Evolutionary conservation across 2,888 invertebrate species (phyloP).

Genomic region (Machimus rusticus): DNA sequence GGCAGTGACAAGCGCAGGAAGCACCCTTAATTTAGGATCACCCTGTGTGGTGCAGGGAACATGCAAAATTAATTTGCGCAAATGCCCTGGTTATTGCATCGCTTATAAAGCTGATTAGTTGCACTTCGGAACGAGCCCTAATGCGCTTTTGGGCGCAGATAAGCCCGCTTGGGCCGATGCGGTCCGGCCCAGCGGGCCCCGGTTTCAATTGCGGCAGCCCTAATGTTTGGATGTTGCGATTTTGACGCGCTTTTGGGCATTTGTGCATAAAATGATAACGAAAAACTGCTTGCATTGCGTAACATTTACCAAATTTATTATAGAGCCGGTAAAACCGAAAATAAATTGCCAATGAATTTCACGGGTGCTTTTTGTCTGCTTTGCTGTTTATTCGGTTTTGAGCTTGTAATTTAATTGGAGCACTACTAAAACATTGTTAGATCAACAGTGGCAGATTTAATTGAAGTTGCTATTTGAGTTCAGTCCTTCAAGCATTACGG

Average conservation of each 20-base stretch:
- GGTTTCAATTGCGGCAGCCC: background rate
- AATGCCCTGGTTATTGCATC: background rate
- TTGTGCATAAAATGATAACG: background rate
- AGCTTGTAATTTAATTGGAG: background rate
- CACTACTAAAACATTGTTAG: background rate
- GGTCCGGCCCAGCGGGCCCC: background rate
- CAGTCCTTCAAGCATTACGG: background rate
- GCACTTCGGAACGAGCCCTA: background rate
- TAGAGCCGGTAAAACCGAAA: background rate
- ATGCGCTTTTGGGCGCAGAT: background rate
- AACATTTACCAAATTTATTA: background rate
- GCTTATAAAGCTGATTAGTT: background rate
- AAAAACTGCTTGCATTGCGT: background rate
- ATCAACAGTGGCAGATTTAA: background rate
- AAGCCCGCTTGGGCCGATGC: background rate
- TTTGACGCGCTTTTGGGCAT: background rate
- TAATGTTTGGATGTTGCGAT: background rate
- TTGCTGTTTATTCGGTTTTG: background rate
- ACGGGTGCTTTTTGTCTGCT: background rate
- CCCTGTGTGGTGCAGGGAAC: background rate
- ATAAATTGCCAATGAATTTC: background rate
- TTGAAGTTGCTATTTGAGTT: background rate
- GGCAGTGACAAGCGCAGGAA: background rate
- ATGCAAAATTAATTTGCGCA: background rate
- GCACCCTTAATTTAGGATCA: background rate